Evolutionary conservation across 2,113 vertebrate species (phyloP), one percentile per base, ranked within the genome.

Genomic region (Hypocryptadius cinnamomeus): DNA sequence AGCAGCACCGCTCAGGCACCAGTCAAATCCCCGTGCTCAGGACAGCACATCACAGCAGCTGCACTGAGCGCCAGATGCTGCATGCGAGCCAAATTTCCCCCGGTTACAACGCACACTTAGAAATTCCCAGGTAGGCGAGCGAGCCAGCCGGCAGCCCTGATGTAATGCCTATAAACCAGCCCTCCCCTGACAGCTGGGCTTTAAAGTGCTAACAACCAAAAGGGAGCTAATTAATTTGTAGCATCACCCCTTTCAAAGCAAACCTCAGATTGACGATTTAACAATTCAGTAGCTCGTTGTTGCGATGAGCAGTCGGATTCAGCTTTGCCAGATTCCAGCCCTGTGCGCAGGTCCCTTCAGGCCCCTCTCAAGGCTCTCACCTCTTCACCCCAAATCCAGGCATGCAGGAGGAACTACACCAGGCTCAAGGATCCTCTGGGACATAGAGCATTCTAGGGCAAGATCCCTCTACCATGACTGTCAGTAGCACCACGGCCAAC

Each of bases 191-290:
- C 94, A 95, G 93, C 90, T 61, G 81, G 74, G 82, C 92, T 96
- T 93, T 93, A 88, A 93, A 94, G 92, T 59, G 90, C 90, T 83
- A 91, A 63, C 82, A 80, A 85, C 93, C 92, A 70, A 82, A 95
- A 85, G 82, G 82, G 59, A 96, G 85, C 50, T 79, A 85, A 96
- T 94, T 87, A 89, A 96, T 94, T 93, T 89, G 92, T 82, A 95
- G 33, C 90, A 82, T 95, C 92, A 83, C 87, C 71, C 79, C 92
- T 93, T 90, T 91, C 79, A 93, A 85, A 85, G 79, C 61, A 91
- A 93, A 85, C 92, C 93, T 92, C 93, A 85, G 82, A 70, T 61
- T 2, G 35, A 65, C 3, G 1, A 48, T 70, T 92, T 79, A 89
- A 85, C 17, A 7, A 76, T 42, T 82, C 74, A 20, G 42, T 21